These are phyloP conservation scores for Cataglyphis livida DNA, from an alignment of 2,888 invertebrate genomes.

Conservation along the genomic window DNA sequence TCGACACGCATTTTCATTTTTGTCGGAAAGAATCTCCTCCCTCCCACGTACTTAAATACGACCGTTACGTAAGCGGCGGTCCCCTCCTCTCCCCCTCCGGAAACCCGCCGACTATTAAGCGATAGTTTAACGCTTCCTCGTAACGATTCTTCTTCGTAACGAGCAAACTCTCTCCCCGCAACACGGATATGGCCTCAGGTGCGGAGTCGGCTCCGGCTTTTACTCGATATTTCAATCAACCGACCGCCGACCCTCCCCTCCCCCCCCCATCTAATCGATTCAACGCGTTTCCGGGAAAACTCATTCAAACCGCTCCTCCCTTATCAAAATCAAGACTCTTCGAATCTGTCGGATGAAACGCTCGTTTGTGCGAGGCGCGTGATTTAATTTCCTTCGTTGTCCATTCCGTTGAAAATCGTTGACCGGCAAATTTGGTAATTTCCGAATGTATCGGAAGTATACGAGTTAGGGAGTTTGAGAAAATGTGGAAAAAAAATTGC, in stretches of 20 bases:
- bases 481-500: neutral
- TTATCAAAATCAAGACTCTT: constrained; percentile 25
- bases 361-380: neutral
- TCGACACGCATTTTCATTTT: constrained; percentile 16
- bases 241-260: neutral
- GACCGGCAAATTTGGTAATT: constrained; percentile 6
- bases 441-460: neutral
- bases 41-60: constrained; percentile 19
- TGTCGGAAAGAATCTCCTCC: neutral
- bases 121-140: constrained; percentile 50
- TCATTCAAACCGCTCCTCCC: constrained; percentile 20
- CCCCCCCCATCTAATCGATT: constrained; percentile 30
- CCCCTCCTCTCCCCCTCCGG: neutral
- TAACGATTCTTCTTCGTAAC: constrained; percentile 51
- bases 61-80: constrained; percentile 24
- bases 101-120: constrained; percentile 40
- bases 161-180: constrained; percentile 15
- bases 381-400: constrained; percentile 12
- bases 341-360: constrained; percentile 10
- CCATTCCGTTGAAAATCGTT: neutral
- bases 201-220: constrained; percentile 20
- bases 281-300: constrained; percentile 38
- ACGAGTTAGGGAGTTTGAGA: neutral
- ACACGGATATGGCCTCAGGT: constrained; percentile 18
- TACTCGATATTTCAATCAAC: constrained; percentile 48